These are phyloP conservation scores for Cinclus mexicanus DNA, from an alignment of 2,113 vertebrate species.

Conservation along the genomic window DNA sequence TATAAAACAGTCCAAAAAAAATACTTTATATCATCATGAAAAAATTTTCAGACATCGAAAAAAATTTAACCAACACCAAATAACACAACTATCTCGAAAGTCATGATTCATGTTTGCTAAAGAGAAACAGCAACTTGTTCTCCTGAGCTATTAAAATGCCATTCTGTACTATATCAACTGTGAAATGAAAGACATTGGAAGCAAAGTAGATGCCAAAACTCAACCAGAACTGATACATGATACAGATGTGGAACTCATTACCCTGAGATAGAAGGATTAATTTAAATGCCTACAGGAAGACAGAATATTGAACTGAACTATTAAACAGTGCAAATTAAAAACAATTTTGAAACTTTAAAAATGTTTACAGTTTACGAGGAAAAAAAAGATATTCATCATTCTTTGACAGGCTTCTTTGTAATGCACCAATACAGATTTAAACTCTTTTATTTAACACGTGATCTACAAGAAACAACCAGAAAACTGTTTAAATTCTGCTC, in stretches of 20 bases:
- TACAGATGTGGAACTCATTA: neutral
- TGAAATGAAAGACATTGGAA: neutral
- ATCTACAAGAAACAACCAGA: neutral
- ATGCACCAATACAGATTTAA: neutral
- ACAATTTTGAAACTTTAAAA: neutral
- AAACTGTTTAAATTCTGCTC: neutral
- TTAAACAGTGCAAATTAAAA: neutral
- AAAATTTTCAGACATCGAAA: neutral
- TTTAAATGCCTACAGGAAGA: neutral
- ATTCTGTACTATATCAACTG: neutral
- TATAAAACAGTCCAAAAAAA: neutral
- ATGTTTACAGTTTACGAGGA: neutral
- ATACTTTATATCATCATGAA: neutral
- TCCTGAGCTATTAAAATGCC: slow-evolving; percentile 1
- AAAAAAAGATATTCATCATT: neutral
- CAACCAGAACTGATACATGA: neutral
- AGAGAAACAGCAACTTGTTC: slow-evolving; percentile 4
- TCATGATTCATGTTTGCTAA: neutral
- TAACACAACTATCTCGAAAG: neutral
- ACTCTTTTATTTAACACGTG: neutral
- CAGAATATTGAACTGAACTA: neutral
- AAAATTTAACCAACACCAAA: neutral
- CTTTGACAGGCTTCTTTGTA: neutral
- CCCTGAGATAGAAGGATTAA: neutral
- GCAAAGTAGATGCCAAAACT: neutral